Percentiles rank a stretch among this genome's conserved stretches.
These are phyloP conservation scores for Epizoanthus scotinus DNA, from an alignment of 92 coral and sea anemone genomes.

Conservation along the genomic window DNA sequence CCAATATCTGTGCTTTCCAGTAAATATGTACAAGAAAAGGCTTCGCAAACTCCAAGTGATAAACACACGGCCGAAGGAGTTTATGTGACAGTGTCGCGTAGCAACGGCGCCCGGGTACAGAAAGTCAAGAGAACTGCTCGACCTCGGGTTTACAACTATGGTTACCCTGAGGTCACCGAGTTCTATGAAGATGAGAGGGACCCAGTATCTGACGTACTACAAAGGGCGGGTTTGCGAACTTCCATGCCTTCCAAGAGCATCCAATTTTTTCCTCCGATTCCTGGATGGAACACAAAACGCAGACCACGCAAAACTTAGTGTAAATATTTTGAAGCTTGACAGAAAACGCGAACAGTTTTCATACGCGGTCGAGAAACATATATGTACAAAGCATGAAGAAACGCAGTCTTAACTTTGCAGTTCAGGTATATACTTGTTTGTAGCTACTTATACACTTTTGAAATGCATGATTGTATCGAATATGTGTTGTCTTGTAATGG, in stretches of 20 bases:
- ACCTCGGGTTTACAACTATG: slow-evolving; percentile 8
- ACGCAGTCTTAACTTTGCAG: too few species aligned
- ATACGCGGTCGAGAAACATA: too few species aligned
- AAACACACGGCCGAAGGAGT: slow-evolving; percentile 39
- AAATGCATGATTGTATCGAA: too few species aligned
- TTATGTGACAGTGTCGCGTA: slow-evolving; percentile 42
- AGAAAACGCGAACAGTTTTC: too few species aligned
- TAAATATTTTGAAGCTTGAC: too few species aligned
- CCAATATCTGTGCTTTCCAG: slow-evolving; percentile 25
- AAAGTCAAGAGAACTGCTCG: slow-evolving; percentile 29
- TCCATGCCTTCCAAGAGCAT: slow-evolving; percentile 4
- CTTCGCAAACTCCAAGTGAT: slow-evolving; percentile 39
- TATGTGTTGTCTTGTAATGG: too few species aligned
- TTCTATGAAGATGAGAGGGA: slow-evolving; percentile 14
- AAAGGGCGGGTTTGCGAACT: slow-evolving; percentile 18
- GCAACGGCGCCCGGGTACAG: slow-evolving; percentile 41
- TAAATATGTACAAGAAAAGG: slow-evolving; percentile 38
- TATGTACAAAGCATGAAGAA: too few species aligned
- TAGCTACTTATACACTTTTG: too few species aligned
- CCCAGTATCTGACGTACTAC: background rate
- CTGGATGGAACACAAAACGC: slow-evolving; percentile 38
- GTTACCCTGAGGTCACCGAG: slow-evolving; percentile 25
- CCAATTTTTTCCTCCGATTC: slow-evolving; percentile 37
- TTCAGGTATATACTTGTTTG: too few species aligned
- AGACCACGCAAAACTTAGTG: slow-evolving; percentile 24